These are phyloP conservation scores for Passer domesticus DNA, from an alignment of 2,113 vertebrate species.

Conservation along the genomic window DNA sequence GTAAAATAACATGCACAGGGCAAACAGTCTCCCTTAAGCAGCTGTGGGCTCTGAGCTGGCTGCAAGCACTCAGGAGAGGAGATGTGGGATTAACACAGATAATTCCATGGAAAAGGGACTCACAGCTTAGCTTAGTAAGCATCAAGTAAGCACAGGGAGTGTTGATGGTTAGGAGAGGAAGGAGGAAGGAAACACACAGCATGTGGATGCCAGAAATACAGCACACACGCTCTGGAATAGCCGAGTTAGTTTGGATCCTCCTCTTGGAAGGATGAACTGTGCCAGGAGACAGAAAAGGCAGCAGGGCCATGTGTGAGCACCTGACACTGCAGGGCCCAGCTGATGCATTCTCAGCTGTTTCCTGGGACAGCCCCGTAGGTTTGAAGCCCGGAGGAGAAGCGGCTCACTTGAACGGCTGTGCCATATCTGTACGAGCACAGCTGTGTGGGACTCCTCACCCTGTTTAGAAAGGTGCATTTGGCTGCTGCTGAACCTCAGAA, in stretches of 20 bases:
- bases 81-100: neutral
- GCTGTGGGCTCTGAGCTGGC: neutral
- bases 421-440: fast-evolving
- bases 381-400: neutral
- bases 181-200: neutral
- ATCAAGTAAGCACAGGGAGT: neutral
- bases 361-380: fast-evolving
- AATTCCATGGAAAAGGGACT: neutral
- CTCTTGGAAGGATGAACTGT: neutral
- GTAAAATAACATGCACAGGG: fast-evolving
- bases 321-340: neutral
- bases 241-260: neutral
- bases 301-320: neutral
- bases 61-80: neutral
- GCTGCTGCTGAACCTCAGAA: neutral
- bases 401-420: neutral
- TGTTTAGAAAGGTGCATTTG: neutral
- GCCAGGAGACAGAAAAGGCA: neutral
- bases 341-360: neutral
- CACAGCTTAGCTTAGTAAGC: neutral
- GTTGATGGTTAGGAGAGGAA: neutral
- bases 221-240: fast-evolving
- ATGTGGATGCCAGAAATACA: fast-evolving
- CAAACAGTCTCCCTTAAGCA: neutral
- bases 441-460: neutral